Conservation (phyloP, 2,797 vertebrate genomes). For the Oryzias dopingdopingensis region DNA sequence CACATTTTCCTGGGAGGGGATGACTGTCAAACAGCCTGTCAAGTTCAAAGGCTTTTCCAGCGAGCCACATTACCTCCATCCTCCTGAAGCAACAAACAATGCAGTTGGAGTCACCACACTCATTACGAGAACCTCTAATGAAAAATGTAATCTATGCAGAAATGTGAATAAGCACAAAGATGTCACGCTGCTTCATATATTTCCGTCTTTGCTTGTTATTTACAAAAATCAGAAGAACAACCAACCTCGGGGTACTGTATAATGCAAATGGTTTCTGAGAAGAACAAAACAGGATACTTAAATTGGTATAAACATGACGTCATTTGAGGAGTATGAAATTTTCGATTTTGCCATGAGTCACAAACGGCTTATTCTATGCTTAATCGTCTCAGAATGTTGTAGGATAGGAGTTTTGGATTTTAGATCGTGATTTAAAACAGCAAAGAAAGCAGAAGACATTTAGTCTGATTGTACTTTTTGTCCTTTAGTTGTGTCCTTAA, state of each 20-base stretch:
- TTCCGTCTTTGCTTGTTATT: constrained; percentile 51
- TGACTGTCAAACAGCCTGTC: constrained; percentile 51
- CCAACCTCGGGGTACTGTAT: constrained; percentile 33
- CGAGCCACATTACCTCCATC: constrained; percentile 46
- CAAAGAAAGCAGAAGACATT: neutral
- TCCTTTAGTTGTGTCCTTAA: neutral
- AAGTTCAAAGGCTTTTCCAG: constrained; percentile 55
- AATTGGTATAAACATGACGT: constrained; percentile 38
- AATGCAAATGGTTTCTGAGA: constrained; percentile 49
- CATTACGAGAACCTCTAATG: constrained; percentile 44
- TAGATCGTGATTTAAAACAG: neutral
- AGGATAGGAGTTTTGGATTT: neutral
- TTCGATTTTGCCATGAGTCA: constrained; percentile 28
- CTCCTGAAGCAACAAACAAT: constrained; percentile 50
- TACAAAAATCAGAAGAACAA: constrained; percentile 49
- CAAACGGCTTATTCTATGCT: constrained; percentile 24
- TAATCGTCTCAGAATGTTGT: constrained; percentile 16
- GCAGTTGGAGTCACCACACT: constrained; percentile 31
- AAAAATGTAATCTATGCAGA: constrained; percentile 32
- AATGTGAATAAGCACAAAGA: constrained; percentile 42
- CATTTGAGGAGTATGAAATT: constrained; percentile 32
- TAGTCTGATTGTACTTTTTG: neutral
- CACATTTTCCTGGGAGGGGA: constrained; percentile 45
- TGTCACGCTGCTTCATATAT: constrained; percentile 35
- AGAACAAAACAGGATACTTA: constrained; percentile 33